These are phyloP conservation scores for Varanus komodoensis DNA, from an alignment of 2,113 vertebrate genomes.

Conservation along the genomic window DNA sequence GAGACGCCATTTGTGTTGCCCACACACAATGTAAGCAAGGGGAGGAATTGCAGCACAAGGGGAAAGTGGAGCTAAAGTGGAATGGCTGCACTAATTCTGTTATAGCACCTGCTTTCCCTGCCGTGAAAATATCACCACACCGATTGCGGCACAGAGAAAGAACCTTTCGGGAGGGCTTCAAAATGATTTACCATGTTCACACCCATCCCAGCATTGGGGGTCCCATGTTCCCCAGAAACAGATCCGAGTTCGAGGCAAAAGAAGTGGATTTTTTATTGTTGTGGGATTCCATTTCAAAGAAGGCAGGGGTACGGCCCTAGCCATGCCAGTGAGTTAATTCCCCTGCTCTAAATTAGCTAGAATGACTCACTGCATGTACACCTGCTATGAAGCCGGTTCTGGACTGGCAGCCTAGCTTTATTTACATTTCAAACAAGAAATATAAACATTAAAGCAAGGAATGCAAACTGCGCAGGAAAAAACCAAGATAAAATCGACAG, in stretches of 20 bases:
- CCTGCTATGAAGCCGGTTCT: background rate
- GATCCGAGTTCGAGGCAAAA: background rate
- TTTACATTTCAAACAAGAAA: background rate
- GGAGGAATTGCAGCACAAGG: slow-evolving; percentile 3
- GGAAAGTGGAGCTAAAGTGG: background rate
- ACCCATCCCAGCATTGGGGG: background rate
- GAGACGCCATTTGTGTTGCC: background rate
- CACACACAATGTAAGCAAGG: background rate
- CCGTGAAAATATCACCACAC: background rate
- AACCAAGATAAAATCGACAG: too few species aligned
- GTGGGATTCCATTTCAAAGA: background rate
- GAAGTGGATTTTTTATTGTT: background rate
- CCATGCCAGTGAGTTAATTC: background rate
- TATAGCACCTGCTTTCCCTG: slow-evolving; percentile 10
- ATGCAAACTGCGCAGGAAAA: too few species aligned
- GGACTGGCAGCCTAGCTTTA: too few species aligned
- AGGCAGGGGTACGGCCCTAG: background rate
- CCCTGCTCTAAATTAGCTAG: background rate
- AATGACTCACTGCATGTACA: background rate
- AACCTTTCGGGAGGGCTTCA: background rate
- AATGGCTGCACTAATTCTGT: slow-evolving; percentile 1
- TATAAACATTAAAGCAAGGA: background rate
- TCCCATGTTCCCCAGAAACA: background rate
- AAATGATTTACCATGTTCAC: background rate
- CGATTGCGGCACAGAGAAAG: background rate